Conservation (phyloP, 2,113 vertebrate genomes). For the Chlorodrepanis virens region DNA sequence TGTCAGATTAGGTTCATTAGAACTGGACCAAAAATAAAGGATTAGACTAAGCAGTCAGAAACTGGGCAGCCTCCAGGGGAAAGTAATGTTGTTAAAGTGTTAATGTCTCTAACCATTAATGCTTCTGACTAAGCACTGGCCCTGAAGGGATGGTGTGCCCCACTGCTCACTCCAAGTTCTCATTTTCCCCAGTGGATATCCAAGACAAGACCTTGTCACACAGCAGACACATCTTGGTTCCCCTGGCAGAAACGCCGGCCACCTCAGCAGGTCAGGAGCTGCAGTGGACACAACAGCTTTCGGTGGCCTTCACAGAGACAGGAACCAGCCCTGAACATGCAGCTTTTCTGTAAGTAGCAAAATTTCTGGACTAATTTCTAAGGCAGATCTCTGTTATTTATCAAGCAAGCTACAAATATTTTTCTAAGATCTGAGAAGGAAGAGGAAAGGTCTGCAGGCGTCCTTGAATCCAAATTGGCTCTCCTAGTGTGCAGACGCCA, state of each 20-base stretch:
- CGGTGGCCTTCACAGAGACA: accelerated
- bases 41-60: background rate
- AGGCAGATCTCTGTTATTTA: background rate
- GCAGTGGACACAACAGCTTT: background rate
- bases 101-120: background rate
- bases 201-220: background rate
- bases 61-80: background rate
- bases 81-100: background rate
- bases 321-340: background rate
- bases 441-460: background rate
- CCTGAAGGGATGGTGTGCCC: background rate
- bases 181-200: background rate
- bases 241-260: background rate
- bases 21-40: background rate
- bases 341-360: background rate
- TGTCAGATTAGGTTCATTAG: background rate
- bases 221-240: background rate
- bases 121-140: background rate
- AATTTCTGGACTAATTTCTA: background rate
- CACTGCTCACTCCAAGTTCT: background rate
- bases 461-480: background rate
- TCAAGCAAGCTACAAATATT: background rate
- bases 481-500: background rate
- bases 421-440: background rate
- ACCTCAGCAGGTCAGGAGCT: background rate